phyloP scores from a whole-genome alignment of 2,888 invertebrate genomes.

The Pristionchus arcanus region DNA sequence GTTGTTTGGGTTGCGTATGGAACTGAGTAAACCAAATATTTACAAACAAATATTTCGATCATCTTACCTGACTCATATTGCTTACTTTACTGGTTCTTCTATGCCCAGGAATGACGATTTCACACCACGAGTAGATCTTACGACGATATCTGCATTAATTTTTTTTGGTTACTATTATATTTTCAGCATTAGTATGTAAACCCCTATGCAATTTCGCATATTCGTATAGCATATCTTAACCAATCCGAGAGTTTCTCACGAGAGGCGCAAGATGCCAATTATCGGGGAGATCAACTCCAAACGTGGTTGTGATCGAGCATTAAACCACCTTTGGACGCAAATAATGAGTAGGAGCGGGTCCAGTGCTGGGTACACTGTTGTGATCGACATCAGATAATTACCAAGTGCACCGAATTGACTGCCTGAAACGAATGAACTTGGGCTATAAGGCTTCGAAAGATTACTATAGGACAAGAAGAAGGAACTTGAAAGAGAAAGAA shows the following conservation, averaged over 20 bases:
- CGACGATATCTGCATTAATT: not conserved
- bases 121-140: not conserved
- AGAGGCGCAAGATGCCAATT: not conserved
- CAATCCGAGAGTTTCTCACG: not conserved
- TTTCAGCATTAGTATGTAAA: not conserved
- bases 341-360: slow-evolving; percentile 17
- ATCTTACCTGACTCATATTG: not conserved
- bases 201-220: not conserved
- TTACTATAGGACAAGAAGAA: too few relatives aligned
- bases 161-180: too few relatives aligned
- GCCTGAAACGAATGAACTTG: too few relatives aligned
- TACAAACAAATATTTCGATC: not conserved
- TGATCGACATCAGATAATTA: slow-evolving; percentile 23
- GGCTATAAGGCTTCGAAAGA: too few relatives aligned
- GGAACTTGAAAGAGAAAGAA: too few relatives aligned
- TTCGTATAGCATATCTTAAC: not conserved
- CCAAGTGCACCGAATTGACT: slow-evolving; percentile 32
- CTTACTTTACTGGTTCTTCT: not conserved
- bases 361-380: slow-evolving; percentile 9
- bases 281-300: not conserved
- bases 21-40: not conserved
- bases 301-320: not conserved
- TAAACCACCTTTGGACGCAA: not conserved
- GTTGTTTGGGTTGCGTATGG: not conserved
- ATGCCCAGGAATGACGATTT: not conserved